Evolutionary conservation across 2,797 vertebrate species (phyloP), one percentile per base, ranked within the genome.

Genomic region (Cynodonichthys magdalenae): DNA sequence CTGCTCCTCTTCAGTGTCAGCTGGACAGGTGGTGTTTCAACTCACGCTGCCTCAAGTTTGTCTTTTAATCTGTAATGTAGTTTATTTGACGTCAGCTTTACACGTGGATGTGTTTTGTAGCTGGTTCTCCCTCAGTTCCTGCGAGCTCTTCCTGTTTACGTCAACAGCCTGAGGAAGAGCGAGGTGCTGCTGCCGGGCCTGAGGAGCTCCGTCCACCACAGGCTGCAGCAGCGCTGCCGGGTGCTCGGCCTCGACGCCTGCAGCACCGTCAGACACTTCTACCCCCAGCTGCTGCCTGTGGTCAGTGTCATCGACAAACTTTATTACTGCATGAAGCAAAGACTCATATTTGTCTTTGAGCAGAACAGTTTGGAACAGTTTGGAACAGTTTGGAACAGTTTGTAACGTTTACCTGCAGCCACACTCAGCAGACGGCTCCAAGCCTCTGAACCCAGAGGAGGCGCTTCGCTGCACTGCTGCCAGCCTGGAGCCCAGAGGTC

Each of bases 91-190:
- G 39, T 24, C 3, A 34, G 15, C 44, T 12, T 36, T 14, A 24
- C 18, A 18, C 34, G 8, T 66, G n/a, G n/a, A 12, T 53, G 7
- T 53, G 53, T 54, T 14, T 20, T 57, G 52, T 45, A 94, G 93
- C 84, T 94, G 77, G 92, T 94, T 45, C 85, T 94, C 28, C 93
- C 94, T 51, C 92, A 91, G 82, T 85, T 89, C 45, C 89, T 94
- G 57, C 91, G 93, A 70, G 85, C 86, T 0, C 83, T 94, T 29
- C 93, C 93, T 0, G 92, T 94, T 58, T 94, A 93, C 77, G 56
- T 94, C 75, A 94, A 94, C 85, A 93, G 92, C 24, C 83, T 94
- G 80, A 91, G 93, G 75, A 94, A 94, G 86, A 94, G 94, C 1
- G 92, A 92, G 55, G 93, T 94, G 50, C 82, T 94, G 61, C 89